phyloP scores from a whole-genome alignment of 1,140 invertebrate genomes.

The Ganaspis sp. region DNA sequence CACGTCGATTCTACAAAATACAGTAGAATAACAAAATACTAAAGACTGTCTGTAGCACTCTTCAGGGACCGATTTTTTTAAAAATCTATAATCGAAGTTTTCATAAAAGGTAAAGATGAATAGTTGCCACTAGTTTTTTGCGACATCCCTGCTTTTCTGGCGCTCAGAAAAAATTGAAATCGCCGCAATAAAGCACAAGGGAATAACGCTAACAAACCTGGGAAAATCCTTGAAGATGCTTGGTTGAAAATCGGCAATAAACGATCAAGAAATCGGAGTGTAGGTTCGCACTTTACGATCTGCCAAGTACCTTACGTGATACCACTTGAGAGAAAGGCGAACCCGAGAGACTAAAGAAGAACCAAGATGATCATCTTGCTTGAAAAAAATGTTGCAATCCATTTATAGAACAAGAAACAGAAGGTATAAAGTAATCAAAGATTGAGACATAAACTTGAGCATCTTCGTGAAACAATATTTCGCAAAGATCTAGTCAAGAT shows the following conservation, averaged over 20 bases:
- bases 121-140: background rate
- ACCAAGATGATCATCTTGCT: background rate
- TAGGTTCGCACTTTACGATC: slow-evolving; percentile 15
- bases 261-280: slow-evolving; percentile 11
- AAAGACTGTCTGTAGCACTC: too few relatives aligned
- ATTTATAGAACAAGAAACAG: background rate
- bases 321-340: background rate
- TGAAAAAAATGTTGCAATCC: background rate
- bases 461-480: background rate
- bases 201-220: slow-evolving; percentile 7
- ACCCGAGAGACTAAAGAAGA: background rate
- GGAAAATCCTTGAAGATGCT: slow-evolving; percentile 7
- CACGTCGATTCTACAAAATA: too few relatives aligned
- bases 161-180: background rate
- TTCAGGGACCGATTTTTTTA: background rate
- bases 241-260: background rate
- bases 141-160: background rate
- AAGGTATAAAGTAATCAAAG: background rate
- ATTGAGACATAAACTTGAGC: background rate
- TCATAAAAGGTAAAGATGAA: background rate
- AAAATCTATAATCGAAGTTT: background rate
- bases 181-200: background rate
- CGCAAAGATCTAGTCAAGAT: background rate
- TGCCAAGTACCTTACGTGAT: slow-evolving; percentile 11
- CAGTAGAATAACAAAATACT: too few relatives aligned